Base-by-base conservation (phyloP, 2,888 invertebrate genomes). In the Busseola fusca region DNA sequence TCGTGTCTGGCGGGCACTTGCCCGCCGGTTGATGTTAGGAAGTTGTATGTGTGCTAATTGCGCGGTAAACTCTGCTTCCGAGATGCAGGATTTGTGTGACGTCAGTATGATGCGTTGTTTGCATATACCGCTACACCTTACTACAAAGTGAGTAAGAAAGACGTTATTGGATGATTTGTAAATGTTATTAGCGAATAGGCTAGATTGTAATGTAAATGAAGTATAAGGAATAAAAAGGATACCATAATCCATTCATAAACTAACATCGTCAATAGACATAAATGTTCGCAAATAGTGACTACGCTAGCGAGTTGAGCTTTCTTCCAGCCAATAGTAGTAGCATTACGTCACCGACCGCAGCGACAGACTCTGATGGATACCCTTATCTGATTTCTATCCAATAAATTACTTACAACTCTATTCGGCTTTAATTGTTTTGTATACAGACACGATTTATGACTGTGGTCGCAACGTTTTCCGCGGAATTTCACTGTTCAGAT, bases 341-440 rank as follows among this genome's bases (percentile, higher is more conserved):
- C 21, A 69, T 74, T 74, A 69, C 83, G 64, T 84, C 78, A 71
- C 37, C 34, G 57, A 83, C 85, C 83, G 50, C 83, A 82, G 58
- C 60, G 70, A 77, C 78, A 75, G 81, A 69, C 70, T 64, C 84
- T 89, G 91, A 91, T 88, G 85, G 88, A 92, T 89, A 86, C 89
- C 86, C 85, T 88, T 89, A 91, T 90, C 90, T 90, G 88, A 91
- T 91, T 89, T 89, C 89, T 86, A 88, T 88, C 87, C 87, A 88
- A 93, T 93, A 92, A 93, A 92, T 93, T 90, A 91, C 89, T 85
- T 84, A 87, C 87, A 87, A 90, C 88, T 90, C 90, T 87, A 90
- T 90, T 86, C 74, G 85, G 85, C 81, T 89, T 89, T 91, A 92
- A 92, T 92, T 92, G 91, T 92, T 91, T 91, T 88, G 89, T 91